These are phyloP conservation scores for Paramormyrops hopkinsi DNA, from an alignment of 2,797 vertebrate genomes.

Conservation along the genomic window DNA sequence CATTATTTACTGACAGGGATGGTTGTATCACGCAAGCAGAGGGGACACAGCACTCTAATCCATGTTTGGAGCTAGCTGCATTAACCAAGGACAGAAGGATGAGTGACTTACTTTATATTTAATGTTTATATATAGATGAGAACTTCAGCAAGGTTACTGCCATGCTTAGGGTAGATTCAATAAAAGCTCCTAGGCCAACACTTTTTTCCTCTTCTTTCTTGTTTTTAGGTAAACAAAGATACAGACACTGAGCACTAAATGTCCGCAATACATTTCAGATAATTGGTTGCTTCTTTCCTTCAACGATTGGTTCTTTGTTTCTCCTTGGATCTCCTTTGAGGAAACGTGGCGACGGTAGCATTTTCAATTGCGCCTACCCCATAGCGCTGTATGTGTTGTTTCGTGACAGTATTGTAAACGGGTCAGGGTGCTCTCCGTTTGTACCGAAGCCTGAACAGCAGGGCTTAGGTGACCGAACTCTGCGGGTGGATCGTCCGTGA, in stretches of 20 bases:
- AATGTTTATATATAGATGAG: conserved; percentile 14
- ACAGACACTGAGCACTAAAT: conserved; percentile 28
- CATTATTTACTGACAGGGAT: conserved; percentile 18
- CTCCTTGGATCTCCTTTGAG: conserved; percentile 5
- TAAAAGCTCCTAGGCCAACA: conserved; percentile 15
- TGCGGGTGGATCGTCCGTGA: conserved; percentile 24
- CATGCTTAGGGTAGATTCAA: conserved; percentile 31
- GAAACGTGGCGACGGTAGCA: conserved; percentile 12
- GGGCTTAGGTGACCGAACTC: conserved; percentile 19
- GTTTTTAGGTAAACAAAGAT: conserved; percentile 33
- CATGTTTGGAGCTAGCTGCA: neutral
- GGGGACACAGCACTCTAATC: neutral
- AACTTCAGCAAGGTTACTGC: conserved; percentile 14
- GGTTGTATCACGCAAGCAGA: neutral
- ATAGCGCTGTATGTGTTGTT: conserved; percentile 46
- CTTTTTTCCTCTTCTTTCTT: conserved; percentile 20
- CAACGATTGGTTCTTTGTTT: conserved; percentile 15
- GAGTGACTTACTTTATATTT: conserved; percentile 13
- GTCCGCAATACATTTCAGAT: neutral
- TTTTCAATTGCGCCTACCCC: conserved; percentile 40
- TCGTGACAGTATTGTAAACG: conserved; percentile 48
- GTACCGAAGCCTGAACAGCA: neutral
- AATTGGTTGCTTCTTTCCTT: neutral
- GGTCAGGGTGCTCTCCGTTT: conserved; percentile 31
- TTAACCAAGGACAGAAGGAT: neutral